Evolutionary conservation across 2,888 invertebrate species (phyloP), one percentile per base, ranked within the genome.

Genomic region (Argyra leucocephala): DNA sequence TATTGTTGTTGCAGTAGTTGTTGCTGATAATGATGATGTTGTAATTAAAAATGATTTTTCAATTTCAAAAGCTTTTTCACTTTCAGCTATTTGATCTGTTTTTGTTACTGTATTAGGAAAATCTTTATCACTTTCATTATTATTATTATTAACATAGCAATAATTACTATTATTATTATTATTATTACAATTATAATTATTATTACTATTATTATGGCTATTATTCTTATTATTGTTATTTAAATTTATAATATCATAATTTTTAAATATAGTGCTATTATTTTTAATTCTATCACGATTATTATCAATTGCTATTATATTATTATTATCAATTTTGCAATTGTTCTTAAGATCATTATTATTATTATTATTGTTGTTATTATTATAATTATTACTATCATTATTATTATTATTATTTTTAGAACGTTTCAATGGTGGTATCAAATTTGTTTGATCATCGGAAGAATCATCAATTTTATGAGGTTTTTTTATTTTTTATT

Each of bases 301-400:
- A 70, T 76, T 77, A 71, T 76, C 75, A n/a, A n/a, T n/a, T 15
- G 57, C 64, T 58, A 63, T 63, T 61, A 63, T 67, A 57, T 67
- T 66, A 48, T 65, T 66, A 67, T 66, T 65, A 64, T 63, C 66
- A 58, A 31, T 68, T 62, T 63, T 66, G 62, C 66, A 68, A 61
- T 61, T 67, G 23, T 66, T 66, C 58, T 65, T 68, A 60, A 64
- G 68, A 24, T 60, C 68, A 37, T 66, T 69, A 31, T 63, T 66
- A 37, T 57, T 68, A 58, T 67, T 68, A 60, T 65, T 66, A 63
- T 64, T 67, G 60, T 64, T 59, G 63, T 65, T 79, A 71, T 77
- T 76, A 69, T 76, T 76, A 71, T 75, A 75, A 57, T 64, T 61
- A 63, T 67, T 36, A 31, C 64, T 66, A 21, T 22, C 61, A 36